phyloP scores from a whole-genome alignment of 2,888 invertebrate species.

The Orthonychiurus folsomi region DNA sequence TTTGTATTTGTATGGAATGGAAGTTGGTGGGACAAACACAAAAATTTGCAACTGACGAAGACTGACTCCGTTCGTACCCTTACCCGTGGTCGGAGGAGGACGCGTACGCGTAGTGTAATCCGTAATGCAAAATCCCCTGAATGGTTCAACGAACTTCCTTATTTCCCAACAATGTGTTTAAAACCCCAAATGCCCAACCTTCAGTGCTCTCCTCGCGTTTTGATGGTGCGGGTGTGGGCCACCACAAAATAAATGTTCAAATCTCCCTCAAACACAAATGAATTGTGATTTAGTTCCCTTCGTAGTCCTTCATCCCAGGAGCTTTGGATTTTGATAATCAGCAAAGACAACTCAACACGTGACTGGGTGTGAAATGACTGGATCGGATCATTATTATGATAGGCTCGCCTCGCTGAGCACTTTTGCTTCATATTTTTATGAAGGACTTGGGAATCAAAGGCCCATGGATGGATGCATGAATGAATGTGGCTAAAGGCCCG shows the following conservation, averaged over 20 bases:
- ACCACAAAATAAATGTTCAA: too few relatives aligned
- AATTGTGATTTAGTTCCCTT: too few relatives aligned
- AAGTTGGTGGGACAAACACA: background rate
- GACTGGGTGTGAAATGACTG: background rate
- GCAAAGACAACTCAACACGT: background rate
- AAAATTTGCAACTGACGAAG: background rate
- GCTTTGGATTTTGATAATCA: too few relatives aligned
- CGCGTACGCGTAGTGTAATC: too few relatives aligned
- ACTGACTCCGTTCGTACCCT: background rate
- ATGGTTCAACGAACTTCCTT: background rate
- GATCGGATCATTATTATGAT: background rate
- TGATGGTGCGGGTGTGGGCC: too few relatives aligned
- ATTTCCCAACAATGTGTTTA: background rate
- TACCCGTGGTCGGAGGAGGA: too few relatives aligned
- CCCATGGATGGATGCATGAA: background rate
- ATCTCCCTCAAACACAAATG: too few relatives aligned
- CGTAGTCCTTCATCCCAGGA: too few relatives aligned
- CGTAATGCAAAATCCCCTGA: background rate
- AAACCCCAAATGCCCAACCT: background rate
- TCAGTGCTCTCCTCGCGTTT: too few relatives aligned
- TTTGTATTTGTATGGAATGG: background rate
- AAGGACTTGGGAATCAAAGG: too few relatives aligned
- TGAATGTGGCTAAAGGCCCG: too few relatives aligned
- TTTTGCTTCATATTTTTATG: too few relatives aligned
- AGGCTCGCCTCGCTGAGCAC: background rate